These are phyloP conservation scores for Bombylius major DNA, from an alignment of 2,888 invertebrate genomes.

Conservation along the genomic window DNA sequence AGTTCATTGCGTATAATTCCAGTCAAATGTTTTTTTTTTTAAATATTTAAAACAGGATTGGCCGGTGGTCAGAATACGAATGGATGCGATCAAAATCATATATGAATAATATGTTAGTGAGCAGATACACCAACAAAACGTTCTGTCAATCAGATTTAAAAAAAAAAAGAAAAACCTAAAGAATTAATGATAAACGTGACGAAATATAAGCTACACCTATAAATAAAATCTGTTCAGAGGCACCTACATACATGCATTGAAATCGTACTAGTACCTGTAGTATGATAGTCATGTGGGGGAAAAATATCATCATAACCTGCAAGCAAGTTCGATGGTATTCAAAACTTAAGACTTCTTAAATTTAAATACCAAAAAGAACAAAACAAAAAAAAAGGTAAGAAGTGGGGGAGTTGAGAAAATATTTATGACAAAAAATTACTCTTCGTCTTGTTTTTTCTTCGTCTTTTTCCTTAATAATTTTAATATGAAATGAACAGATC, in stretches of 20 bases:
- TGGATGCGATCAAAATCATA: neutral
- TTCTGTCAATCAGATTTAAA: constrained; percentile 13
- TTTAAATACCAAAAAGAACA: too few relatives aligned
- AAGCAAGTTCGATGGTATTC: too few relatives aligned
- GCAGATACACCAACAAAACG: constrained; percentile 8
- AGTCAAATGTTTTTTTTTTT: neutral
- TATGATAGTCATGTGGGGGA: too few relatives aligned
- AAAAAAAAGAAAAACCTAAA: constrained; percentile 3
- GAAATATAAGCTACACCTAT: constrained; percentile 13
- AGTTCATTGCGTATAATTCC: neutral
- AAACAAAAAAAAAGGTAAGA: too few relatives aligned
- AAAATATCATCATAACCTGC: too few relatives aligned
- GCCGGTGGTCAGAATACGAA: neutral
- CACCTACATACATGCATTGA: neutral
- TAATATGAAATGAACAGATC: too few relatives aligned
- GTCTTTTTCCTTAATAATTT: too few relatives aligned
- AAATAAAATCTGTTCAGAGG: constrained; percentile 2
- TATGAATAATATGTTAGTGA: neutral
- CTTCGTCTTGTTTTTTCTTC: too few relatives aligned
- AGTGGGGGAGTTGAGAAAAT: too few relatives aligned
- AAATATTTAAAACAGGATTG: neutral
- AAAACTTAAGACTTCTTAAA: too few relatives aligned
- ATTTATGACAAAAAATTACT: too few relatives aligned
- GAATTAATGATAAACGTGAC: constrained; percentile 14
- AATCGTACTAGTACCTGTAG: neutral